Percentiles rank a stretch among this genome's conserved stretches.
Evolutionary conservation across 2,888 invertebrate genomes (phyloP).

Genomic region (Lepidocyrtoides sp.): DNA sequence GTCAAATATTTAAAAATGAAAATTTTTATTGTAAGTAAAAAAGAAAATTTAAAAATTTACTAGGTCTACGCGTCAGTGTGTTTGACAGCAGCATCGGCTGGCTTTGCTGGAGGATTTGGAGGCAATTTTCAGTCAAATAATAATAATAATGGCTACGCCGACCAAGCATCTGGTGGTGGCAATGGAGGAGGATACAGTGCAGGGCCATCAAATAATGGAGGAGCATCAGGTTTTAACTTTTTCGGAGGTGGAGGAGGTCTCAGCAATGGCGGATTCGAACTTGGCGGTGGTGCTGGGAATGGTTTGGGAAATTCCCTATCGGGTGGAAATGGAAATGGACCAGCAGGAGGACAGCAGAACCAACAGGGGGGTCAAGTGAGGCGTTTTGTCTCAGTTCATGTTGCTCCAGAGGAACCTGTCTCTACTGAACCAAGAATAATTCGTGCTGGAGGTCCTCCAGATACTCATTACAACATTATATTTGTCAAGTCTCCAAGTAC

Average conservation of each 20-base stretch:
- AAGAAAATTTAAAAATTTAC: background rate
- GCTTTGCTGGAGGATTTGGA: background rate
- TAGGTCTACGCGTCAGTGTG: slow-evolving; percentile 55
- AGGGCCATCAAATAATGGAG: background rate
- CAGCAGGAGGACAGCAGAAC: background rate
- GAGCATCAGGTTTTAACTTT: background rate
- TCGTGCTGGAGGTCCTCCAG: slow-evolving; percentile 69
- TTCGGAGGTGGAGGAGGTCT: background rate
- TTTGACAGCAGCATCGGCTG: slow-evolving; percentile 56
- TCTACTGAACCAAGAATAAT: slow-evolving; percentile 57
- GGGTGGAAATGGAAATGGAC: background rate
- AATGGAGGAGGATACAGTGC: background rate
- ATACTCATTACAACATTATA: slow-evolving; percentile 72
- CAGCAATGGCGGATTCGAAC: background rate
- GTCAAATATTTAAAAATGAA: slow-evolving; percentile 58
- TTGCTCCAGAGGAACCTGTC: slow-evolving; percentile 73
- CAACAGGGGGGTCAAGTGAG: slow-evolving; percentile 73
- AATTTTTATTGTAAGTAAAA: slow-evolving; percentile 65
- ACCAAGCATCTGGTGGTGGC: background rate
- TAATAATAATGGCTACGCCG: background rate
- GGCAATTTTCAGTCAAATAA: background rate
- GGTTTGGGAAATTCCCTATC: background rate
- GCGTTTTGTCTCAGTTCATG: slow-evolving; percentile 74
- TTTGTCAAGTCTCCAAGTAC: slow-evolving; percentile 70
- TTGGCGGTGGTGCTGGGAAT: slow-evolving; percentile 30